These are phyloP conservation scores for Lapara coniferarum DNA, from an alignment of 2,888 invertebrate genomes.

Conservation along the genomic window DNA sequence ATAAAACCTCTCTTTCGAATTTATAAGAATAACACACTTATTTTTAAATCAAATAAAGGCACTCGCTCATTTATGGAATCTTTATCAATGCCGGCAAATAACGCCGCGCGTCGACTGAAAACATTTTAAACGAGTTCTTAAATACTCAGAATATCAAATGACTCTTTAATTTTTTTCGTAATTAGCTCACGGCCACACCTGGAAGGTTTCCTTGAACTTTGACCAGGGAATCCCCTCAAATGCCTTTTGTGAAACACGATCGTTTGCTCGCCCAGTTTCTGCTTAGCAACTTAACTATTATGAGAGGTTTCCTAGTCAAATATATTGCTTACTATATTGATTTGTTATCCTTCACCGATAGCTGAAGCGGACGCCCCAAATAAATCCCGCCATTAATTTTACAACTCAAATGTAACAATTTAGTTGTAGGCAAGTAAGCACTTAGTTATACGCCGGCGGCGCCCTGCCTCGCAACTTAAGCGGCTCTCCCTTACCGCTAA, in stretches of 20 bases:
- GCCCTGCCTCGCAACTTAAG: constrained; percentile 70
- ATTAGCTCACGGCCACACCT: constrained; percentile 69
- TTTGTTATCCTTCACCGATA: constrained; percentile 39
- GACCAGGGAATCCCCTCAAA: constrained; percentile 71
- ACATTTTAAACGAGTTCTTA: constrained; percentile 9
- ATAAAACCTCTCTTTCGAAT: background rate
- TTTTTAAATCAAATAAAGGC: background rate
- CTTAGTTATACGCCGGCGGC: constrained; percentile 78
- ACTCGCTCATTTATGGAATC: background rate
- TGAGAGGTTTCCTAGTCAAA: constrained; percentile 57
- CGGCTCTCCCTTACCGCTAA: constrained; percentile 79
- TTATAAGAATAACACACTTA: background rate
- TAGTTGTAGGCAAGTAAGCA: constrained; percentile 77
- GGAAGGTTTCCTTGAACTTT: constrained; percentile 75
- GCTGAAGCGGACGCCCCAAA: constrained; percentile 56
- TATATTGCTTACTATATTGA: constrained; percentile 28
- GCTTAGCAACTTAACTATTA: constrained; percentile 58
- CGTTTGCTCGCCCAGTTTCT: constrained; percentile 53
- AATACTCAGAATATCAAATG: constrained; percentile 48
- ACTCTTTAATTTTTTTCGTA: constrained; percentile 54
- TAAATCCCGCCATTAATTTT: constrained; percentile 80
- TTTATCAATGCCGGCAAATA: background rate
- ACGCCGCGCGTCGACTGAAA: background rate
- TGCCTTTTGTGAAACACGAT: constrained; percentile 73
- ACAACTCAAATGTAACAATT: constrained; percentile 81